phyloP scores from a whole-genome alignment of 2,888 invertebrate genomes.

The Uropetala carovei region DNA sequence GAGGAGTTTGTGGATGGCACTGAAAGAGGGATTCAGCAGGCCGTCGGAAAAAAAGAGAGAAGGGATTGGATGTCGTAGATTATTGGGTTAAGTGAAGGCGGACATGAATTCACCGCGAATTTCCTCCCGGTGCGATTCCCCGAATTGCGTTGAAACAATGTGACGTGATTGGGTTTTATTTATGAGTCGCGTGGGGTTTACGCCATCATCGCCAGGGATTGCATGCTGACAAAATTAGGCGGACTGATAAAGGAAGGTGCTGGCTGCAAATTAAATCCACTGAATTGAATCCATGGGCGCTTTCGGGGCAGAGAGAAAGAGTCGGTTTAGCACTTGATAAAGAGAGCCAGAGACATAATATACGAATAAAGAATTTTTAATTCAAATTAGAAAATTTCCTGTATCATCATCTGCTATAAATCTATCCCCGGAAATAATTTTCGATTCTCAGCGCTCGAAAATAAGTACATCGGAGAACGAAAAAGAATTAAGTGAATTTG shows the following conservation, averaged over 20 bases:
- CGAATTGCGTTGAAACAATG: background rate
- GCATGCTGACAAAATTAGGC: background rate
- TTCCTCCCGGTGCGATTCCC: background rate
- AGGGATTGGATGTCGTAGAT: background rate
- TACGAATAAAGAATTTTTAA: background rate
- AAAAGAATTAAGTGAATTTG: no score
- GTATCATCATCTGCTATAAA: no score
- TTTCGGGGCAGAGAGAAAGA: background rate
- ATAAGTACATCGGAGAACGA: no score
- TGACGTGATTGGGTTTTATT: background rate
- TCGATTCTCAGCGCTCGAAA: no score
- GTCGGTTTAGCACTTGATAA: background rate
- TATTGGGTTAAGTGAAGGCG: constrained; percentile 17
- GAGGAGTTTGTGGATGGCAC: background rate
- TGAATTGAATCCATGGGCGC: no score
- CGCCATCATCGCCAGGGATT: background rate
- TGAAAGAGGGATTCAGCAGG: background rate
- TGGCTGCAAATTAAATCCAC: no score
- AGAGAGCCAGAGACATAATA: background rate
- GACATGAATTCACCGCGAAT: background rate
- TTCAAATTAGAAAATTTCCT: background rate
- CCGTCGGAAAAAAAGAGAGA: constrained; percentile 1
- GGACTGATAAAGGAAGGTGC: no score
- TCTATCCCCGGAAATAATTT: no score
- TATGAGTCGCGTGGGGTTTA: background rate